A percentile compares a stretch with the other conserved stretches of the same genome.
Conservation (phyloP, 2,888 invertebrate species). For the Troglohyphantes excavatus region DNA sequence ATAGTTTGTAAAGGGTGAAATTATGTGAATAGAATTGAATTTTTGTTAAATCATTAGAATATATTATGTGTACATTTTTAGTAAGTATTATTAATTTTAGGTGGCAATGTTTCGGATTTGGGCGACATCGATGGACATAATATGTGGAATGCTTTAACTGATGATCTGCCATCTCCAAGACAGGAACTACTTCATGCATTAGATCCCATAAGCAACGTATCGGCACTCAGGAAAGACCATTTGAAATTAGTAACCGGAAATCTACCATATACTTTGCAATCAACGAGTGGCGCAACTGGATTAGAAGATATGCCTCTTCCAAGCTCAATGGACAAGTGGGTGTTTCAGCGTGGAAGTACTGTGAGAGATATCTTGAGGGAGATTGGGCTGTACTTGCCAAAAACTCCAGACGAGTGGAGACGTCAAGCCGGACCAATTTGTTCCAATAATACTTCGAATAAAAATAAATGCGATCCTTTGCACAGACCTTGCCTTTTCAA, state of each 20-base stretch:
- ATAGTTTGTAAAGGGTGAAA: not conserved
- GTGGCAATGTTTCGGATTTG: constrained; percentile 64
- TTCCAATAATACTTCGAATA: not conserved
- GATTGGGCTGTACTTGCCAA: not conserved
- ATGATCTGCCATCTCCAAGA: constrained; percentile 84
- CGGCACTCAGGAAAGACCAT: constrained; percentile 87
- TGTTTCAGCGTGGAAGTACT: not conserved
- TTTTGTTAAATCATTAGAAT: too few species aligned
- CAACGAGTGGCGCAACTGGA: constrained; percentile 75
- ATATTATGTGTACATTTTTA: not conserved
- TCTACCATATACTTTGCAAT: not conserved
- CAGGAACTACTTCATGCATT: constrained; percentile 92
- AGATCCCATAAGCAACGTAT: constrained; percentile 86
- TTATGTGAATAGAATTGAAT: too few species aligned
- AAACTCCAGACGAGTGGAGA: constrained; percentile 8
- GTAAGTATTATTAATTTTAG: not conserved
- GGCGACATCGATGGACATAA: constrained; percentile 85
- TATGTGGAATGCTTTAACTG: constrained; percentile 88
- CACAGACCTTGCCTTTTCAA: constrained; percentile 82
- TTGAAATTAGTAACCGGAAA: constrained; percentile 90
- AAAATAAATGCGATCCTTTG: constrained; percentile 37
- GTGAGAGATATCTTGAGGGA: constrained; percentile 9
- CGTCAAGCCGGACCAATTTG: not conserved
- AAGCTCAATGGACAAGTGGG: not conserved
- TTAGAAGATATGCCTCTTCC: not conserved